phyloP scores from a whole-genome alignment of 2,113 vertebrate species.

The Merops nubicus region DNA sequence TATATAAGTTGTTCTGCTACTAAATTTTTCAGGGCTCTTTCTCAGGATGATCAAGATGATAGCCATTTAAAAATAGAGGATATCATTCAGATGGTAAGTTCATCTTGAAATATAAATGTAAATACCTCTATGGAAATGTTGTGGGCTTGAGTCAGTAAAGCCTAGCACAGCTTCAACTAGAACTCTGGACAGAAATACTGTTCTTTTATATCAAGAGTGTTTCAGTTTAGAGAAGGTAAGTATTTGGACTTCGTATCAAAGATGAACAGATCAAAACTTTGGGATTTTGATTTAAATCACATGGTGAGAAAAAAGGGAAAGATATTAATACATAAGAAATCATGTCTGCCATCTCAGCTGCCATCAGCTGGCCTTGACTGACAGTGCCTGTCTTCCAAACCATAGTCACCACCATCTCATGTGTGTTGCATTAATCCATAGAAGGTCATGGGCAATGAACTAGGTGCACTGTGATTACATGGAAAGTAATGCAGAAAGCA shows the following conservation, averaged over 20 bases:
- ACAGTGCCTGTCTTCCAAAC: background rate
- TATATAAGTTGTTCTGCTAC: background rate
- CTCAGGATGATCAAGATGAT: conserved; percentile 96
- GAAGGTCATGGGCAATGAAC: background rate
- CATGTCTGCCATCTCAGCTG: background rate
- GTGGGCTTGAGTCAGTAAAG: background rate
- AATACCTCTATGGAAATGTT: background rate
- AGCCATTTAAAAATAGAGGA: conserved; percentile 92
- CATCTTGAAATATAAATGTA: background rate
- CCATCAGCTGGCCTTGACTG: background rate
- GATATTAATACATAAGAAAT: background rate
- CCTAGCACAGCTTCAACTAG: background rate
- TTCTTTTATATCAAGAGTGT: background rate
- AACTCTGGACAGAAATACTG: background rate
- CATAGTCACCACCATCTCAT: background rate
- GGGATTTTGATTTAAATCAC: background rate
- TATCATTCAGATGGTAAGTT: conserved; percentile 91
- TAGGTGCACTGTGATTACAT: background rate
- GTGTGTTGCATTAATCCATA: background rate
- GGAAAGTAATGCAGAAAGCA: background rate
- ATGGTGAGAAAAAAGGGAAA: background rate
- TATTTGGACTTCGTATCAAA: background rate
- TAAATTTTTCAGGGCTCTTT: conserved; percentile 86
- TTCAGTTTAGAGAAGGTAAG: background rate
- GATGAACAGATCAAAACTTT: background rate